These are phyloP conservation scores for Bilobella aurantiaca DNA, from an alignment of 1,140 invertebrate species.

Conservation along the genomic window DNA sequence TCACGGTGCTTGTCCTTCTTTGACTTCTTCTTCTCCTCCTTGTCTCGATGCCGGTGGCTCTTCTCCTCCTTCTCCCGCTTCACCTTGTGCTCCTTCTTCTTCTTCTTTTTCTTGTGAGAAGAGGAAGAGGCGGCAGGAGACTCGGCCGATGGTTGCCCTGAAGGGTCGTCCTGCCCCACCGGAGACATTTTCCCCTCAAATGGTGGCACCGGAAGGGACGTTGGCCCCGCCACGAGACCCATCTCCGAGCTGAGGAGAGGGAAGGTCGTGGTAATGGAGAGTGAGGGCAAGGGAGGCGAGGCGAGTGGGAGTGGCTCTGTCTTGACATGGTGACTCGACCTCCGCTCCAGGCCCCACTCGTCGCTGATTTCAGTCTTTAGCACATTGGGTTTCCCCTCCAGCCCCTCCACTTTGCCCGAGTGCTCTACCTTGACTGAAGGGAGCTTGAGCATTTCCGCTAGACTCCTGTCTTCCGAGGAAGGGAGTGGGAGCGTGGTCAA, in stretches of 20 bases:
- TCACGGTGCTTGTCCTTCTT: conserved; percentile 10
- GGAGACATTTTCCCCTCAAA: neutral
- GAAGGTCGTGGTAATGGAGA: neutral
- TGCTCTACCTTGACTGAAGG: too few species aligned
- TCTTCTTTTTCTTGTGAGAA: conserved; percentile 29
- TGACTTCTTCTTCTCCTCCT: conserved; percentile 25
- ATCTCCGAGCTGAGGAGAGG: conserved; percentile 8
- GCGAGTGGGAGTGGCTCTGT: neutral
- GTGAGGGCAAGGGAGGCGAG: neutral
- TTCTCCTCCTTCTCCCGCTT: conserved; percentile 44
- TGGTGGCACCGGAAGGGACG: neutral
- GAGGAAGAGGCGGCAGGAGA: neutral
- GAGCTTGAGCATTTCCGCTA: too few species aligned
- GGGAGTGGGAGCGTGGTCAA: neutral
- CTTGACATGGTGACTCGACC: neutral
- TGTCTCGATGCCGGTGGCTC: conserved; percentile 10
- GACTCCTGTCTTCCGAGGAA: too few species aligned
- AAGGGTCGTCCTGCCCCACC: too few species aligned
- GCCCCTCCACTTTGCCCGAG: too few species aligned
- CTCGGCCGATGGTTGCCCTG: too few species aligned
- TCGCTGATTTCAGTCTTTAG: too few species aligned
- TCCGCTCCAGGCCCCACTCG: neutral
- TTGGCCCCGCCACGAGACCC: neutral
- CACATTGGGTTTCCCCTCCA: too few species aligned
- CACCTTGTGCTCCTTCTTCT: conserved; percentile 21